Evolutionary conservation across 2,888 invertebrate species (phyloP).

Genomic region (Nineta flava): DNA sequence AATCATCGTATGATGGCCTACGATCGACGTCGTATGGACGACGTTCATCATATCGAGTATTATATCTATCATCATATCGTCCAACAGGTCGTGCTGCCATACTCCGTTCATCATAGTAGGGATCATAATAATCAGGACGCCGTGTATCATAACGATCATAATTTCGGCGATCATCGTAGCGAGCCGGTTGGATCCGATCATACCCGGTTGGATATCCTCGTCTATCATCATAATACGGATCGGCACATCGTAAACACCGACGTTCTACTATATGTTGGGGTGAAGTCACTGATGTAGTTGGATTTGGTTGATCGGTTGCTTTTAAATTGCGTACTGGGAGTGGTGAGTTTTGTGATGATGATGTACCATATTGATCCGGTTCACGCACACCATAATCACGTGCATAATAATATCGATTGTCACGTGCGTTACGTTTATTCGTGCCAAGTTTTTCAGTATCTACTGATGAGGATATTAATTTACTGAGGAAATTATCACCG

Average conservation of each 20-base stretch:
- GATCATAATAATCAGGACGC: slow-evolving; percentile 16
- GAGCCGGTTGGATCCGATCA: background rate
- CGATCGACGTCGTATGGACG: slow-evolving; percentile 2
- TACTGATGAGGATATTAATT: background rate
- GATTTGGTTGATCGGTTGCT: too few relatives aligned
- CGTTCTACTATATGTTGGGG: background rate
- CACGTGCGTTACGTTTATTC: slow-evolving; percentile 7
- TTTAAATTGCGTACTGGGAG: too few relatives aligned
- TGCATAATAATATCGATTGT: slow-evolving; percentile 10
- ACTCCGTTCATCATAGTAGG: slow-evolving; percentile 18
- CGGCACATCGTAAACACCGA: slow-evolving; percentile 1
- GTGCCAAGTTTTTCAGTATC: background rate
- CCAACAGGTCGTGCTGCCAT: slow-evolving; percentile 3
- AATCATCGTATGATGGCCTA: background rate
- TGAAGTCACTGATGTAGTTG: too few relatives aligned
- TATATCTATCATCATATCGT: slow-evolving; percentile 12
- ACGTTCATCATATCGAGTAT: slow-evolving; percentile 20
- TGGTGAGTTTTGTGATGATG: too few relatives aligned
- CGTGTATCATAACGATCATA: slow-evolving; percentile 22
- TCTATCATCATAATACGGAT: slow-evolving; percentile 5
- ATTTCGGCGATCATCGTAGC: slow-evolving; percentile 7
- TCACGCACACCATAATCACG: background rate
- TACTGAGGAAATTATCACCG: background rate
- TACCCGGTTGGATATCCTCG: background rate
- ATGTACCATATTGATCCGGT: too few relatives aligned